Percentiles rank a stretch among this genome's conserved stretches.
These are phyloP conservation scores for Mesoligia furuncula DNA, from an alignment of 2,888 invertebrate species.

Conservation along the genomic window DNA sequence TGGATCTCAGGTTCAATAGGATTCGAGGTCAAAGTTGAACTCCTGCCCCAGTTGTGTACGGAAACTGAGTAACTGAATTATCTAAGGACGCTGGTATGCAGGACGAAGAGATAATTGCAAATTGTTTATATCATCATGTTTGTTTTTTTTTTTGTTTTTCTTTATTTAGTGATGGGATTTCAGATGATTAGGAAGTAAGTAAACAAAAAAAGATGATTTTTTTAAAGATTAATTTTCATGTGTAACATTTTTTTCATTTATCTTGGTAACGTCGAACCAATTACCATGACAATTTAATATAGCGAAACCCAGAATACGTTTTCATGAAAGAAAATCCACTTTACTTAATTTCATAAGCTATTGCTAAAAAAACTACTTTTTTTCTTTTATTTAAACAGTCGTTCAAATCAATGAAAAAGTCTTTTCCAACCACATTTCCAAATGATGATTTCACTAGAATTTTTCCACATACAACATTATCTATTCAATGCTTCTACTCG, in stretches of 20 bases:
- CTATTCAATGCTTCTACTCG: constrained; percentile 36
- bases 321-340: background rate
- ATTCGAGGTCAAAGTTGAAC: constrained; percentile 77
- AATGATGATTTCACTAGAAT: constrained; percentile 56
- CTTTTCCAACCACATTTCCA: constrained; percentile 9
- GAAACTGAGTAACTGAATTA: constrained; percentile 58
- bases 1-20: constrained; percentile 75
- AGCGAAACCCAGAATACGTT: background rate
- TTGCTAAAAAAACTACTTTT: too few relatives aligned
- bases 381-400: background rate
- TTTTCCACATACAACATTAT: constrained; percentile 60
- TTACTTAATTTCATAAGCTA: background rate
- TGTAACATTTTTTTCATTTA: background rate
- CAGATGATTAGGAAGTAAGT: background rate
- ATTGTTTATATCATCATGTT: background rate
- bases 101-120: constrained; percentile 20
- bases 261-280: background rate
- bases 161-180: background rate
- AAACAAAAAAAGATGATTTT: background rate
- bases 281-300: background rate
- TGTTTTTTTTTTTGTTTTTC: background rate
- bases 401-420: background rate
- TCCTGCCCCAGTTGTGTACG: constrained; percentile 61
- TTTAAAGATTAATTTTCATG: background rate
- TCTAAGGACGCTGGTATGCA: constrained; percentile 34